Evolutionary conservation across 1,140 invertebrate species (phyloP).

Genomic region (Pygmarrhopalites habei): DNA sequence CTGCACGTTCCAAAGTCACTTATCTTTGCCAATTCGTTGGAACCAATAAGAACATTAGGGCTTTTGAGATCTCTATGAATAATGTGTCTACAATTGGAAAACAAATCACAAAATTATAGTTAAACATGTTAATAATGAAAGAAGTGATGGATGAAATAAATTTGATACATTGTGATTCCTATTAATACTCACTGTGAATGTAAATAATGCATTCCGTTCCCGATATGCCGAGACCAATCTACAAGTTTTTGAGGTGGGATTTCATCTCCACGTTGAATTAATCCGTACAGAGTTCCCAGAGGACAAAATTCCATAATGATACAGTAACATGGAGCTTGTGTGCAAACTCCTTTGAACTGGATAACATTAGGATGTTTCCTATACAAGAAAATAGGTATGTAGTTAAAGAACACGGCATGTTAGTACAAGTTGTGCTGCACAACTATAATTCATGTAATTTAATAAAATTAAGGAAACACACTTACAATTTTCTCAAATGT

Average conservation of each 20-base stretch:
- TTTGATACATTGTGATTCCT: too few relatives aligned
- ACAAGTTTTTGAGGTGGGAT: slow-evolving; percentile 77
- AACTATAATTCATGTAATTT: too few relatives aligned
- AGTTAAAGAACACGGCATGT: too few relatives aligned
- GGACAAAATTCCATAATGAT: slow-evolving; percentile 98
- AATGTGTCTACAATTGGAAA: too few relatives aligned
- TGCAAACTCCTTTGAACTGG: slow-evolving; percentile 90
- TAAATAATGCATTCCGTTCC: slow-evolving; percentile 90
- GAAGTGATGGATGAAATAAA: too few relatives aligned
- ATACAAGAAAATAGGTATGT: too few relatives aligned
- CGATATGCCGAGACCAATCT: slow-evolving; percentile 92
- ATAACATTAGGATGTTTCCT: slow-evolving; percentile 97
- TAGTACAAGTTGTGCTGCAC: too few relatives aligned
- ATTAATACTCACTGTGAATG: too few relatives aligned
- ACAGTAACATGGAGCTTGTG: slow-evolving; percentile 85
- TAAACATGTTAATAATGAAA: too few relatives aligned
- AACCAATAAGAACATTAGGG: slow-evolving; percentile 87
- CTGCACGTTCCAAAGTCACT: slow-evolving; percentile 95
- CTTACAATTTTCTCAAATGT: slow-evolving; percentile 51
- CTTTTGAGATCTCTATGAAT: slow-evolving; percentile 95
- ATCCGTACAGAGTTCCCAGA: slow-evolving; percentile 85
- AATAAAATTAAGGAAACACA: too few relatives aligned
- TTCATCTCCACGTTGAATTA: slow-evolving; percentile 68
- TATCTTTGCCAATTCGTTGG: slow-evolving; percentile 86
- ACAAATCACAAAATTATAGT: too few relatives aligned